Conservation (phyloP, 2,797 vertebrate genomes). For the Sparus aurata region DNA sequence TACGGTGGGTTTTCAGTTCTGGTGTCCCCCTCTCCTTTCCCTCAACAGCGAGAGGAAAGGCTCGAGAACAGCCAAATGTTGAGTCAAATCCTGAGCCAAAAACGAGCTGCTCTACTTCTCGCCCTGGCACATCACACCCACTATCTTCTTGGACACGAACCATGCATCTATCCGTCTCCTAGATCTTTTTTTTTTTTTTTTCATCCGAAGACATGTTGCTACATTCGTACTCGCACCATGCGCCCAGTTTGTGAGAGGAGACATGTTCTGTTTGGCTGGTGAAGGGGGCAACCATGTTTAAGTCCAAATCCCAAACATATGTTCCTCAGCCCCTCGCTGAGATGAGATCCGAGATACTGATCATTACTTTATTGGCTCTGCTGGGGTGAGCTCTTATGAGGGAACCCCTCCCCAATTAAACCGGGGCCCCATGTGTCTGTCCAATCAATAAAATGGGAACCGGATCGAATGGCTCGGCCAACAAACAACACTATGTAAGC, state of each 20-base stretch:
- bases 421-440: conserved; percentile 73
- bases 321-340: conserved; percentile 63
- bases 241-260: conserved; percentile 45
- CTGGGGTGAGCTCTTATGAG: conserved; percentile 64
- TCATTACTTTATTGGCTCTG: conserved; percentile 80
- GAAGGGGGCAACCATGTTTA: conserved; percentile 59
- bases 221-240: conserved; percentile 40
- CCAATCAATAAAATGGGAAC: conserved; percentile 73
- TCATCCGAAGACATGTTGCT: conserved; percentile 67
- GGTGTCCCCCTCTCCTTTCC: conserved; percentile 9
- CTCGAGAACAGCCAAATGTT: conserved; percentile 45
- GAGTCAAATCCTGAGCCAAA: conserved; percentile 54
- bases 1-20: conserved; percentile 21
- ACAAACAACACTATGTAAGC: conserved; percentile 68
- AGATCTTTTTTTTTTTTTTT: conserved; percentile 52
- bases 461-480: conserved; percentile 65
- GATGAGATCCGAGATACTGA: conserved; percentile 82
- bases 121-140: conserved; percentile 64
- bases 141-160: conserved; percentile 66
- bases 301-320: conserved; percentile 85
- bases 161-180: conserved; percentile 60
- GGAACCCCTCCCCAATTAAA: conserved; percentile 79
- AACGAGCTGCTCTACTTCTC: conserved; percentile 62
- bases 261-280: conserved; percentile 74
- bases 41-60: conserved; percentile 35